Conservation (phyloP, 2,888 invertebrate genomes). For the Reticulitermes lucifugus region DNA sequence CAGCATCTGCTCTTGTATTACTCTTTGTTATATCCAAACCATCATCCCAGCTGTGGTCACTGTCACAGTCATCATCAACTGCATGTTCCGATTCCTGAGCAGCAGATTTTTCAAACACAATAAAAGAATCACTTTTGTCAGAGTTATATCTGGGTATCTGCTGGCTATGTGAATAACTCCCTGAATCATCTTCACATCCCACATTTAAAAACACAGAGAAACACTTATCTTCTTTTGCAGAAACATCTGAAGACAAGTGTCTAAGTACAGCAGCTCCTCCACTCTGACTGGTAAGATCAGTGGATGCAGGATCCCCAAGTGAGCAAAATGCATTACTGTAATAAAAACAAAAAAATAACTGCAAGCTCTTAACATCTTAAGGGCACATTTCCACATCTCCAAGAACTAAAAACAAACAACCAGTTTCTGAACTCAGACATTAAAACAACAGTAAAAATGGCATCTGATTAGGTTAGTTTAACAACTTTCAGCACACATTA, state of each 20-base stretch:
- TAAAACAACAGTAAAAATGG: too few species aligned
- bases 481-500: too few species aligned
- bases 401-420: too few species aligned
- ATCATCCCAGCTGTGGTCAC: background rate
- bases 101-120: slow-evolving; percentile 65
- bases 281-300: background rate
- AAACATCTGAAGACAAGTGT: background rate
- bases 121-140: slow-evolving; percentile 63
- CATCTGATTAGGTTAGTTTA: too few species aligned
- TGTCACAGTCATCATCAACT: background rate
- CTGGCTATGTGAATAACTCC: background rate
- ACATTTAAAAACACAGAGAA: background rate
- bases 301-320: background rate
- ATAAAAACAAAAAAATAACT: background rate
- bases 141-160: slow-evolving; percentile 17
- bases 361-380: background rate
- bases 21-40: background rate
- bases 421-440: too few species aligned
- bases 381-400: too few species aligned
- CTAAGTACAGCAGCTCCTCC: background rate
- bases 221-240: background rate
- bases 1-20: background rate
- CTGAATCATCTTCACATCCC: background rate
- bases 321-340: slow-evolving; percentile 5
- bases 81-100: slow-evolving; percentile 47